Conservation (phyloP, 2,797 vertebrate genomes). For the Anableps anableps region DNA sequence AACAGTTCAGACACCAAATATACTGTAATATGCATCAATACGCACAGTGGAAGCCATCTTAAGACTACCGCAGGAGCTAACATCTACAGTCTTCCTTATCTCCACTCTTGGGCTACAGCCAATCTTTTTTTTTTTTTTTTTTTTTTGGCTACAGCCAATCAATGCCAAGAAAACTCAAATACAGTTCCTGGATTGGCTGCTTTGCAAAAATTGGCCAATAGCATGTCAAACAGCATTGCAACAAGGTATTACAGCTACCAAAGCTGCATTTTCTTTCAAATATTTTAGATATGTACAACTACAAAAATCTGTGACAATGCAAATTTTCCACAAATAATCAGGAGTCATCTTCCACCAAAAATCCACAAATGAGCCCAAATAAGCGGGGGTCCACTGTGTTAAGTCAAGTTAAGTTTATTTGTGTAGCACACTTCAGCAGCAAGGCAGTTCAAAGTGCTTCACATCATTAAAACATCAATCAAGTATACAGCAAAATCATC, state of each 20-base stretch:
- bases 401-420: too few relatives aligned
- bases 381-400: too few relatives aligned
- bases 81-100: neutral
- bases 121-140: too few relatives aligned
- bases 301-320: too few relatives aligned
- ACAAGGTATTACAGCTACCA: neutral
- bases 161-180: neutral
- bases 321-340: too few relatives aligned
- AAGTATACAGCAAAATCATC: too few relatives aligned
- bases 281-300: neutral
- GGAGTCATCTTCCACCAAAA: neutral
- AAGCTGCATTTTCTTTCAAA: neutral
- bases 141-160: neutral
- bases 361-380: neutral
- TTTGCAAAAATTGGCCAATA: neutral
- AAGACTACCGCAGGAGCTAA: neutral
- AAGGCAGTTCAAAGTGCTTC: too few relatives aligned
- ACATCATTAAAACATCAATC: too few relatives aligned
- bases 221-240: neutral
- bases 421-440: too few relatives aligned
- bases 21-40: neutral
- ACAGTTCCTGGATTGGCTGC: neutral
- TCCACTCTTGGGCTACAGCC: neutral
- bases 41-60: neutral
- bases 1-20: neutral